A percentile compares a stretch with the other conserved stretches of the same genome.
phyloP scores from a whole-genome alignment of 1,140 invertebrate genomes.

The Aphelinus atriplicis region DNA sequence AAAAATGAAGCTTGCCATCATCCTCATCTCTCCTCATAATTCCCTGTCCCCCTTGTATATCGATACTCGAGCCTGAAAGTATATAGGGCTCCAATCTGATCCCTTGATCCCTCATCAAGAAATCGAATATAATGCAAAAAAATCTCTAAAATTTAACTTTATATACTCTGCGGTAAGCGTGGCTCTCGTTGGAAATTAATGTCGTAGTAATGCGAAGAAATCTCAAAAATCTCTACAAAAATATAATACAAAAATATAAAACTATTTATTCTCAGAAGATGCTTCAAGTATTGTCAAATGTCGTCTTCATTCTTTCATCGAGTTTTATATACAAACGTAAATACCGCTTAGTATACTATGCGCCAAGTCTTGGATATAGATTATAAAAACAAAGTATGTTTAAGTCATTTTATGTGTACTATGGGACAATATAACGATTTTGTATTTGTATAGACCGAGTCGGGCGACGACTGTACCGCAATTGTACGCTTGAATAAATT shows the following conservation, averaged over 20 bases:
- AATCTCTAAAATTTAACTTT: conserved; percentile 11
- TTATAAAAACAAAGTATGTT: conserved; percentile 45
- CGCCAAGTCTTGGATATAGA: conserved; percentile 50
- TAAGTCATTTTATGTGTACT: conserved; percentile 60
- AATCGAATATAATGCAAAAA: conserved; percentile 5
- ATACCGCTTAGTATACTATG: conserved; percentile 52
- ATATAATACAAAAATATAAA: conserved; percentile 20
- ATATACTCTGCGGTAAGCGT: neutral
- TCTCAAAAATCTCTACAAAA: conserved; percentile 8
- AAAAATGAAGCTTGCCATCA: conserved; percentile 21
- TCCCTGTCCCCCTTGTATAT: conserved; percentile 14
- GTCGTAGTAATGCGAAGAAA: conserved; percentile 8
- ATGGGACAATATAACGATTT: conserved; percentile 63
- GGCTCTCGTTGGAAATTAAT: conserved; percentile 14
- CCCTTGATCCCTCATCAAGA: neutral
- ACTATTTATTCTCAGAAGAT: conserved; percentile 34
- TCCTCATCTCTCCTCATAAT: neutral
- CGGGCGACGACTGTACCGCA: conserved; percentile 45
- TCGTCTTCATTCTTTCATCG: conserved; percentile 44
- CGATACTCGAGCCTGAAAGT: conserved; percentile 6
- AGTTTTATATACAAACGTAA: conserved; percentile 48
- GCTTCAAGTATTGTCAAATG: conserved; percentile 26
- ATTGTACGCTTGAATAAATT: conserved; percentile 41
- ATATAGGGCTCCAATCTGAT: neutral
- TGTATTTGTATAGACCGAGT: conserved; percentile 62